Conservation (phyloP, 2,888 invertebrate genomes). For the Nephrotoma appendiculata region DNA sequence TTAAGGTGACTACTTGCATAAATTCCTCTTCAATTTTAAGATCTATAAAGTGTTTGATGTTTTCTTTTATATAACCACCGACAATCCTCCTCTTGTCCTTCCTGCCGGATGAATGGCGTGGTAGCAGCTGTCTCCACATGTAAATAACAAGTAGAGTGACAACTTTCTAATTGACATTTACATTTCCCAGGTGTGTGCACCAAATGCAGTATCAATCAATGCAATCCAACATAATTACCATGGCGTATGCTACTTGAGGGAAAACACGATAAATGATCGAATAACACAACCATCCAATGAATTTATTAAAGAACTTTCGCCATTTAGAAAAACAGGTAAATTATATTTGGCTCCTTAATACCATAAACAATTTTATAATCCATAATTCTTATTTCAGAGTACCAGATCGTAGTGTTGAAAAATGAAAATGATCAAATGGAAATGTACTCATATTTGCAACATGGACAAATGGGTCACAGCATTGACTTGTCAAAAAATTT, state of each 20-base stretch:
- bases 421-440: slow-evolving; percentile 4
- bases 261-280: not conserved
- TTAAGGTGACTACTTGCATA: no score
- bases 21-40: no score
- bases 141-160: no score
- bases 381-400: not conserved
- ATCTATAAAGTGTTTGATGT: no score
- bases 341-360: no score
- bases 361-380: no score
- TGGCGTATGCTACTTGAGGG: not conserved
- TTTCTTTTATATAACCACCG: no score
- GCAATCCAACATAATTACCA: not conserved
- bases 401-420: not conserved
- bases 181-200: not conserved
- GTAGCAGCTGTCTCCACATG: no score
- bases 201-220: not conserved
- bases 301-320: not conserved
- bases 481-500: slow-evolving; percentile 28
- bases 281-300: not conserved
- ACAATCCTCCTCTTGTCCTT: no score
- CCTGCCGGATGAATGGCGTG: no score
- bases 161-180: no score
- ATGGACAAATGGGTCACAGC: slow-evolving; percentile 28
- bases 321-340: not conserved
- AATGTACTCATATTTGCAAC: slow-evolving; percentile 19